phyloP scores from a whole-genome alignment of 2,113 vertebrate species.

The Pseudorectes ferrugineus region DNA sequence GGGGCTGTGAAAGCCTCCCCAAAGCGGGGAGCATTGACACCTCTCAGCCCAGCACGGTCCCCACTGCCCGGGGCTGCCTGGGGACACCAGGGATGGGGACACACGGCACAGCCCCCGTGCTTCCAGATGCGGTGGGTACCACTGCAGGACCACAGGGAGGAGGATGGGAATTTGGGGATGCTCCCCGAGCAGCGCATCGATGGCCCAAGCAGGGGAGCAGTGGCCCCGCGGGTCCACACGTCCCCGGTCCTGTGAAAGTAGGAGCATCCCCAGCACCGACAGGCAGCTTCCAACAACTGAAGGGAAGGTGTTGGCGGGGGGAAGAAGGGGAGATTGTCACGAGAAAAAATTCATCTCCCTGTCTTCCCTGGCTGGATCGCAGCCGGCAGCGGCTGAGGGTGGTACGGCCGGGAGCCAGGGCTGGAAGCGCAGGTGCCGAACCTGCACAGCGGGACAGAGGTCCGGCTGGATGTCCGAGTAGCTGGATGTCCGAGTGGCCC shows the following conservation, averaged over 20 bases:
- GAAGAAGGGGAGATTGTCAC: rapidly evolving
- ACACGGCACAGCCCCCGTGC: neutral
- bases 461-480: neutral
- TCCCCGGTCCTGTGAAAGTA: rapidly evolving
- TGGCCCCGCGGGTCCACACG: neutral
- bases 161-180: neutral
- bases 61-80: neutral
- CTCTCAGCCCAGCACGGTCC: rapidly evolving
- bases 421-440: rapidly evolving
- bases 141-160: neutral
- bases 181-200: rapidly evolving
- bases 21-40: rapidly evolving
- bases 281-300: neutral
- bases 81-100: too few species aligned
- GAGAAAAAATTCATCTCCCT: neutral
- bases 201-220: neutral
- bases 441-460: rapidly evolving
- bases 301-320: neutral
- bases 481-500: neutral
- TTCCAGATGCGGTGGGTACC: rapidly evolving
- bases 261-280: rapidly evolving
- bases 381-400: neutral
- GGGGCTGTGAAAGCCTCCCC: neutral
- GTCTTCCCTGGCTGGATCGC: rapidly evolving
- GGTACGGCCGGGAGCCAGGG: neutral